Conservation (phyloP, 2,888 invertebrate species). For the Chrysopilus asiliformis region DNA sequence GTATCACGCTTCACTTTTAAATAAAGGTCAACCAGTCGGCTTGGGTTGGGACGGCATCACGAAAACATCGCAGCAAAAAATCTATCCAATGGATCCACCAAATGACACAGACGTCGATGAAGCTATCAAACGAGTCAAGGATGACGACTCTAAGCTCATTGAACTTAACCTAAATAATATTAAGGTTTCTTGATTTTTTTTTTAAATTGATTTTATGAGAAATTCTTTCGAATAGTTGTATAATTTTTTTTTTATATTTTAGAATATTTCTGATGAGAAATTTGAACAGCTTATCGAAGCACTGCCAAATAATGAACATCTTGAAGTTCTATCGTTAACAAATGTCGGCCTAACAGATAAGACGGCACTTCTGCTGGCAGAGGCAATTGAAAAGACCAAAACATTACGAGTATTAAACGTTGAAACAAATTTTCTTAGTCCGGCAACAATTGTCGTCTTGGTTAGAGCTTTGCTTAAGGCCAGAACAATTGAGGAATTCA, state of each 20-base stretch:
- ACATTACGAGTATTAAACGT: conserved; percentile 75
- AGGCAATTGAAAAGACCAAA: conserved; percentile 67
- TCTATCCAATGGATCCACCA: conserved; percentile 88
- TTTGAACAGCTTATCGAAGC: conserved; percentile 80
- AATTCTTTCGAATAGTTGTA: not conserved
- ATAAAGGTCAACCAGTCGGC: conserved; percentile 82
- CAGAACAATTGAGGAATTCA: conserved; percentile 83
- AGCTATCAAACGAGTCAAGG: conserved; percentile 76
- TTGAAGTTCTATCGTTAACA: conserved; percentile 83
- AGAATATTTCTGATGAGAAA: conserved; percentile 96
- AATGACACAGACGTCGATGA: conserved; percentile 93
- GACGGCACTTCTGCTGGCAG: conserved; percentile 67
- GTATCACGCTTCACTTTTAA: conserved; percentile 90
- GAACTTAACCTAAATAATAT: conserved; percentile 99
- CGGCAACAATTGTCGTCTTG: conserved; percentile 71
- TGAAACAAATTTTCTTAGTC: conserved; percentile 95
- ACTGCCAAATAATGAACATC: conserved; percentile 75
- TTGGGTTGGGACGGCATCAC: conserved; percentile 92
- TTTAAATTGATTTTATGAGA: too few species aligned
- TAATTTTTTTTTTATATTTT: conserved; percentile 30
- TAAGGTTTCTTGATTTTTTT: conserved; percentile 52
- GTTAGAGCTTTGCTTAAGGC: conserved; percentile 75
- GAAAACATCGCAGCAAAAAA: conserved; percentile 81
- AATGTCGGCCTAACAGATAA: conserved; percentile 90
- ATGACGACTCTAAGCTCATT: conserved; percentile 74